Conservation (phyloP, 2,888 invertebrate genomes). For the Chrysolina oricalcia region DNA sequence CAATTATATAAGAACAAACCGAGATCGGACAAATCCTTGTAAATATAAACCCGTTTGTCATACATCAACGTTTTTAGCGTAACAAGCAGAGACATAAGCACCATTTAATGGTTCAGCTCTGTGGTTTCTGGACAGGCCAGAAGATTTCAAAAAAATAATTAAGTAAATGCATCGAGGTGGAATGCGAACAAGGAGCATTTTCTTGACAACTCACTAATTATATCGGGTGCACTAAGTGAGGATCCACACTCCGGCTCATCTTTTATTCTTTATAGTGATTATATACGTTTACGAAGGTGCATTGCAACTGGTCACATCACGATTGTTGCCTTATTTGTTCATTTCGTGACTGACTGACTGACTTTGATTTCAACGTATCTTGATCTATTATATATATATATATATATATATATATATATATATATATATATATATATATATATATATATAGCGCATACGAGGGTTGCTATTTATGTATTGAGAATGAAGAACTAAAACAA, state of each 20-base stretch:
- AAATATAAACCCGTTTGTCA: constrained; percentile 63
- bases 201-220: constrained; percentile 10
- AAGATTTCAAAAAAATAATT: constrained; percentile 51
- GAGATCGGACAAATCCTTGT: constrained; percentile 56
- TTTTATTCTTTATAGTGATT: neutral
- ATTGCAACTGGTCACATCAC: too few relatives aligned
- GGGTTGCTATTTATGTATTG: too few relatives aligned
- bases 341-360: too few relatives aligned
- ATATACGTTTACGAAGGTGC: too few relatives aligned
- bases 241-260: neutral
- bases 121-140: constrained; percentile 47
- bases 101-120: constrained; percentile 60
- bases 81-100: constrained; percentile 65
- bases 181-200: neutral
- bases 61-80: constrained; percentile 67
- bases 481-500: too few relatives aligned
- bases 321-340: too few relatives aligned
- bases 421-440: too few relatives aligned
- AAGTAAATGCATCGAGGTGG: constrained; percentile 43
- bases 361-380: too few relatives aligned
- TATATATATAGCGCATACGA: too few relatives aligned
- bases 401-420: too few relatives aligned
- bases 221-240: neutral
- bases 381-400: too few relatives aligned
- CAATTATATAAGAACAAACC: constrained; percentile 52